Percentiles rank a stretch among this genome's conserved stretches.
Conservation (phyloP, 2,888 invertebrate genomes). For the Xestia rhomboidea region DNA sequence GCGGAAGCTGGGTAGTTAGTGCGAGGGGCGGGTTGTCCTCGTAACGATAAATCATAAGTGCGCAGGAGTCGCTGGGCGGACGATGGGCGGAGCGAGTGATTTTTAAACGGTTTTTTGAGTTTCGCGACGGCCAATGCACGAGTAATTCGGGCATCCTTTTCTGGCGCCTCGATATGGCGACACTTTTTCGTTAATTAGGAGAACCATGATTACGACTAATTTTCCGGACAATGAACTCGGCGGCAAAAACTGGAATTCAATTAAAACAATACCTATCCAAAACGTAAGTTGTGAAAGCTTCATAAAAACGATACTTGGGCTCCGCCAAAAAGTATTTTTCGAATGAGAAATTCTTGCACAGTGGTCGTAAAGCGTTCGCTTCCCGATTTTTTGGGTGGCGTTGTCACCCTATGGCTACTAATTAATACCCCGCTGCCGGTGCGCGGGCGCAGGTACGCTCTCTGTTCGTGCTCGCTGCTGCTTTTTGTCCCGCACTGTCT, state of each 20-base stretch:
- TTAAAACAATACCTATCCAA: slow-evolving; percentile 69
- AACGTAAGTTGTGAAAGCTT: slow-evolving; percentile 53
- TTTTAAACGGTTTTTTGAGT: slow-evolving; percentile 90
- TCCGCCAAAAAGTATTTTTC: slow-evolving; percentile 56
- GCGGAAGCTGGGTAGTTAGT: slow-evolving; percentile 88
- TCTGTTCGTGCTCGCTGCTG: slow-evolving; percentile 80
- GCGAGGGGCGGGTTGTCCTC: slow-evolving; percentile 88
- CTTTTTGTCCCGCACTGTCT: slow-evolving; percentile 84
- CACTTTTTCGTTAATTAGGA: slow-evolving; percentile 89
- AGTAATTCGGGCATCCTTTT: slow-evolving; percentile 87
- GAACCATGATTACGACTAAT: slow-evolving; percentile 86
- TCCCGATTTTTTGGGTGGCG: slow-evolving; percentile 70
- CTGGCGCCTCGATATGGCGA: slow-evolving; percentile 85
- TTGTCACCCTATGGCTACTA: slow-evolving; percentile 88
- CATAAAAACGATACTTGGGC: slow-evolving; percentile 55
- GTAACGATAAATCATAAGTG: slow-evolving; percentile 90
- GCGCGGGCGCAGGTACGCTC: slow-evolving; percentile 77
- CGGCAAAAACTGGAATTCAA: slow-evolving; percentile 64
- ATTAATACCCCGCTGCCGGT: slow-evolving; percentile 83
- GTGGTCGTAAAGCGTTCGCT: slow-evolving; percentile 57
- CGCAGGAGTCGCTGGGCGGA: slow-evolving; percentile 87
- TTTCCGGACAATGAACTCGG: slow-evolving; percentile 80
- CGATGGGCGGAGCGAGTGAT: slow-evolving; percentile 88
- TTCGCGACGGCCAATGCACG: slow-evolving; percentile 86
- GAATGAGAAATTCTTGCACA: slow-evolving; percentile 61